Evolutionary conservation across 1,140 invertebrate genomes (phyloP), one percentile per base, ranked within the genome.

Genomic region (Euwallacea fornicatus): DNA sequence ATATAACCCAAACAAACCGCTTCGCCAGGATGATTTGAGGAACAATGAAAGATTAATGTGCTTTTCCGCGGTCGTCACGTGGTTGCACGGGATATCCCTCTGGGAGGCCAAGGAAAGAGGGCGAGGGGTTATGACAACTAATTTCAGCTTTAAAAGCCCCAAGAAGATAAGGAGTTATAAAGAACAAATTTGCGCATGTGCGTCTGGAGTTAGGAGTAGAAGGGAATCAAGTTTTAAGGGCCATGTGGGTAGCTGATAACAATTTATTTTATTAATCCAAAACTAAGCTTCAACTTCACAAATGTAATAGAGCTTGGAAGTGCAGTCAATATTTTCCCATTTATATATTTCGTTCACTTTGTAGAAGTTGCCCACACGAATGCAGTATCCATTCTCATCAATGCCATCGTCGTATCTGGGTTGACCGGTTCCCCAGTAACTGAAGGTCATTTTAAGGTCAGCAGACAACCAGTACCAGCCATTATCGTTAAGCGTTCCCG

Each of bases 21-120:
- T 33, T 33, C 54, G 33, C 15, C 16, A 15, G 33, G 33, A 33
- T 56, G 13, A 56, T 56, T 56, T 56, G 33, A 56, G 33, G 7
- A 56, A 15, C 54, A 56, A 56, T 56, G 15, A 16, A 56, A 56
- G 54, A 56, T 56, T 56, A 56, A 56, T 56, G 54, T 56, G 15
- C 33, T 56, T 21, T 56, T 56, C 15, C 33, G 15, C 54, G 16
- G 16, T 56, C 54, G 33, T 33, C 54, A 56, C 54, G 54, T 56
- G 15, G 33, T 13, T 15, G 54, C 15, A 33, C 21, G 21, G 21
- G 21, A 33, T 4, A 33, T 4, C 21, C 21, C 21, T 33, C n/a
- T 33, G 21, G 21, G 21, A 33, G 21, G 21, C 1, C 1, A 4
- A 33, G 21, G 21, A 33, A 1, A 4, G 21, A 4, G 21, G 1